A percentile compares a stretch with the other conserved stretches of the same genome.
Evolutionary conservation across 1,140 invertebrate genomes (phyloP).

Genomic region (Brachionus plicatilis): DNA sequence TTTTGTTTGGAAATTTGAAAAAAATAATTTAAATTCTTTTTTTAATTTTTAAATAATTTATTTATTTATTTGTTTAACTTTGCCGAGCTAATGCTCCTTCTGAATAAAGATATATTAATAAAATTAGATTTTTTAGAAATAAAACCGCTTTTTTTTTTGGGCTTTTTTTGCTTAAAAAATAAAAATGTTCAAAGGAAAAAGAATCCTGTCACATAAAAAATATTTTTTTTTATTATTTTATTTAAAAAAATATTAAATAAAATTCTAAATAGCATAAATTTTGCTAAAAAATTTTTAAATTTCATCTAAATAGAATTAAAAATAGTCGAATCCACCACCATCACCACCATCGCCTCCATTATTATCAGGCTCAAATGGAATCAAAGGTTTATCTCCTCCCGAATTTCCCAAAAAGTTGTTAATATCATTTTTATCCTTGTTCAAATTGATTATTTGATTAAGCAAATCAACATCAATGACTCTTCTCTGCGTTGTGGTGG

Average conservation of each 20-base stretch:
- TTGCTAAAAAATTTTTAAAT: not conserved
- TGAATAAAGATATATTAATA: too few species aligned
- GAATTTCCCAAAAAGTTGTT: constrained; percentile 6
- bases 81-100: too few species aligned
- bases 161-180: too few species aligned
- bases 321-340: not conserved
- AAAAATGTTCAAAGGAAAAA: too few species aligned
- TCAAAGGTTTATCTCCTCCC: not conserved
- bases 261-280: not conserved
- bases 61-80: too few species aligned
- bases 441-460: not conserved
- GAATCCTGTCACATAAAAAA: too few species aligned
- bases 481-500: not conserved
- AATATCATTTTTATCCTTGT: not conserved
- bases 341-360: not conserved
- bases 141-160: too few species aligned
- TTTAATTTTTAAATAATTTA: too few species aligned
- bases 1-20: too few species aligned
- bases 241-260: not conserved
- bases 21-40: too few species aligned
- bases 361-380: not conserved
- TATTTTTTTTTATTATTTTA: not conserved
- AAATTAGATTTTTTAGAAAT: too few species aligned
- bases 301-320: not conserved
- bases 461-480: not conserved